A percentile compares a stretch with the other conserved stretches of the same genome.
Evolutionary conservation across 2,888 invertebrate species (phyloP).

Genomic region (Bombylius major): DNA sequence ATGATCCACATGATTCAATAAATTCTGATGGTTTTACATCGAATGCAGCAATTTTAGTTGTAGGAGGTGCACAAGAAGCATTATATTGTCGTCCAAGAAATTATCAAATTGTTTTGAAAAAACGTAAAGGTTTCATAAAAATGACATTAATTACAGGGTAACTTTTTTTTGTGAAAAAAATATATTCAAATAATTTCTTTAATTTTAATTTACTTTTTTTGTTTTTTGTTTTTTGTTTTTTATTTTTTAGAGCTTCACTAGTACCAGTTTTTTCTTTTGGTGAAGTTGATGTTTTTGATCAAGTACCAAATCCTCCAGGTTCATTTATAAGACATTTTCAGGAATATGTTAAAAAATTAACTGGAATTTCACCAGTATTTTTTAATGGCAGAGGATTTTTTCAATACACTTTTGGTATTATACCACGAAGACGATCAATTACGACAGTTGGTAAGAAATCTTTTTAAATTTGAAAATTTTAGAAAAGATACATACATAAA

Average conservation of each 20-base stretch:
- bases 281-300: conserved; percentile 74
- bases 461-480: background rate
- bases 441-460: conserved; percentile 67
- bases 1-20: conserved; percentile 25
- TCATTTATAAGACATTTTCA: conserved; percentile 52
- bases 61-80: conserved; percentile 85
- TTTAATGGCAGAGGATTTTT: conserved; percentile 78
- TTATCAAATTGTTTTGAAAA: conserved; percentile 59
- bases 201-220: background rate
- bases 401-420: conserved; percentile 77
- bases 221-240: background rate
- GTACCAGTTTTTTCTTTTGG: conserved; percentile 88
- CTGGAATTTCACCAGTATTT: conserved; percentile 64
- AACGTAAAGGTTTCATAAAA: conserved; percentile 65
- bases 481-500: background rate
- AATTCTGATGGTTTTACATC: conserved; percentile 33
- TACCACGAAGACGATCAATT: conserved; percentile 70
- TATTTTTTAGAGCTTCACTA: conserved; percentile 49
- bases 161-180: conserved; percentile 18
- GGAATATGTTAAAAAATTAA: conserved; percentile 48
- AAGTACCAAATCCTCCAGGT: conserved; percentile 58
- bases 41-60: conserved; percentile 56
- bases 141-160: conserved; percentile 63
- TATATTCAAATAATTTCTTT: no score
- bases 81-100: conserved; percentile 66